Base-by-base conservation (phyloP, 2,888 invertebrate species). In the Cristatella mucedo region DNA sequence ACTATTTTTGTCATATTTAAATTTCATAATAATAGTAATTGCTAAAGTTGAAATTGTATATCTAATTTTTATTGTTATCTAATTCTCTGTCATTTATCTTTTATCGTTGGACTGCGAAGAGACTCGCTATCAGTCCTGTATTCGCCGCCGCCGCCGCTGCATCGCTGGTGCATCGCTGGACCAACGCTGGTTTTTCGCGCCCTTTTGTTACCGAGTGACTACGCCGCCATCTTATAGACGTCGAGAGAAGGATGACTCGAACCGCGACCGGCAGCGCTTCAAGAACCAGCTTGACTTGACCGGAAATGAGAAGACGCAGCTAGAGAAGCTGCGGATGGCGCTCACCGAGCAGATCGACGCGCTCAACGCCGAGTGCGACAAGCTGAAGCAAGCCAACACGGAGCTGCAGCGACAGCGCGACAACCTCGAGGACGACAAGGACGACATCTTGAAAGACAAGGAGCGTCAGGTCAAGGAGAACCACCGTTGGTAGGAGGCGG, bases 361-460 rank as follows among this genome's bases (percentile, higher is more conserved):
- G n/a, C 36, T 15, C n/a, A 19, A 33, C 22, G 33, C 24, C 18
- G 36, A 36, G 24, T 36, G 36, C 26, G 36, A 36, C 36, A 36
- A 36, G 41, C 52, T 57, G 6, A 56, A 59, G 47, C 51, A 60
- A 2, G 57, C 56, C 9, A 63, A 63, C 47, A 53, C 56, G 15
- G 78, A 75, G 29, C 68, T 86, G 45, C 81, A 82, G 62, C 80
- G 85, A 60, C 76, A 77, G 5, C 65, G 85, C 45, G 87, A 89
- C 53, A 71, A 75, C 11, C 68, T 82, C 21, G 74, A 82, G 54
- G 72, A 74, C 26, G 87, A 86, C 53, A 83, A 82, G 62, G 78
- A 78, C 54, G 76, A 77, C 52, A 68, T 84, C 43, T 82, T 81
- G 54, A 76, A 82, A 55, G 68, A 70, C 46, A 59, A 64, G 44